Percentiles rank a stretch among this genome's conserved stretches.
Evolutionary conservation across 2,797 vertebrate species (phyloP).

Genomic region (Acipenser ruthenus): DNA sequence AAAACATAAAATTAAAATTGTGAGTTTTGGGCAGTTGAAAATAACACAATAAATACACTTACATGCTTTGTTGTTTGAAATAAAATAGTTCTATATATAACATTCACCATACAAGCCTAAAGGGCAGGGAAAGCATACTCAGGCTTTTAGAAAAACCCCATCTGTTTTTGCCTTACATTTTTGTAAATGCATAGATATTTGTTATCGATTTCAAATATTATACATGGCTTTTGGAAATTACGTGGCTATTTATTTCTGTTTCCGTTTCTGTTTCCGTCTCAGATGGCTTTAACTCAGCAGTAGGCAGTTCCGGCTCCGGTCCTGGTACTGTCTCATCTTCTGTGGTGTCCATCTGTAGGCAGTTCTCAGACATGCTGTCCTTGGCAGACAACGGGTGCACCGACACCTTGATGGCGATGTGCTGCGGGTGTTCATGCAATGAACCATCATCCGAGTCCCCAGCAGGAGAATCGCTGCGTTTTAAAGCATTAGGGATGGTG

Average conservation of each 20-base stretch:
- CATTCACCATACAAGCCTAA: not conserved
- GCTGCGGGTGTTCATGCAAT: constrained; percentile 80
- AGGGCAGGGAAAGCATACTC: not conserved
- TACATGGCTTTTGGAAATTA: constrained; percentile 94
- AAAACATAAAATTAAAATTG: not conserved
- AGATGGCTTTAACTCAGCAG: constrained; percentile 23
- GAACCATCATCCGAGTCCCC: constrained; percentile 86
- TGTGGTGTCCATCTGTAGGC: not conserved
- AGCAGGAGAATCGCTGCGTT: constrained; percentile 75
- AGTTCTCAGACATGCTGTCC: constrained; percentile 40
- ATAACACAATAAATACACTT: no score
- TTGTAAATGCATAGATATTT: constrained; percentile 73
- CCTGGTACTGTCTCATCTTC: not conserved
- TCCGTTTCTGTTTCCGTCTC: constrained; percentile 33
- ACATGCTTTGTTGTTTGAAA: no score
- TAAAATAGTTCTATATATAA: no score
- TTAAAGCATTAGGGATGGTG: constrained; percentile 70
- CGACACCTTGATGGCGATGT: constrained; percentile 94
- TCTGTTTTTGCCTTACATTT: constrained; percentile 26
- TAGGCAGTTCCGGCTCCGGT: not conserved
- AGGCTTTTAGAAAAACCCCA: not conserved
- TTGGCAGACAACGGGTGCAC: constrained; percentile 68
- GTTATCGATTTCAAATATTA: constrained; percentile 52
- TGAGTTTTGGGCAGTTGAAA: no score
- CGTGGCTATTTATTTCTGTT: constrained; percentile 45